phyloP scores from a whole-genome alignment of 2,888 invertebrate species.

The Adela reaumurella region DNA sequence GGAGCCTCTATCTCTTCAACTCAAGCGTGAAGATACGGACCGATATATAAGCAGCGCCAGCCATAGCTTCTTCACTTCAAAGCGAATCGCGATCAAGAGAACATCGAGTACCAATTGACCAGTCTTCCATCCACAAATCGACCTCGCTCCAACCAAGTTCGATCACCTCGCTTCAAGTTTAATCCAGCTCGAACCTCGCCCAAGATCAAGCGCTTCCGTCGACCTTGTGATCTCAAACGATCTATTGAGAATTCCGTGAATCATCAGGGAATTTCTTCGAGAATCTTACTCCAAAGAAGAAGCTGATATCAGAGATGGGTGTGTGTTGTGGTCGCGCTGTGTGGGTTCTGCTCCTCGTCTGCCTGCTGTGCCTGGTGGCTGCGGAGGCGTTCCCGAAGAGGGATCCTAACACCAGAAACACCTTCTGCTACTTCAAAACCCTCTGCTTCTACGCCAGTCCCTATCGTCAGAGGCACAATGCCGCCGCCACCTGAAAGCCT shows the following conservation, averaged over 20 bases:
- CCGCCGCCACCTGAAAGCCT: not conserved
- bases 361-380: not conserved
- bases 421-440: not conserved
- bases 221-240: no score
- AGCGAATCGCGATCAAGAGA: not conserved
- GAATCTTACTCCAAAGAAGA: no score
- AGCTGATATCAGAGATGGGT: no score
- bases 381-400: not conserved
- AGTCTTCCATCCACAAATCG: no score
- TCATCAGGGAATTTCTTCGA: no score
- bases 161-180: no score
- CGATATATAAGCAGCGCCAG: not conserved
- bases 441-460: not conserved
- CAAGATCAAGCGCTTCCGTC: no score
- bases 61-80: not conserved
- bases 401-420: not conserved
- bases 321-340: not conserved
- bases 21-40: not conserved
- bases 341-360: not conserved
- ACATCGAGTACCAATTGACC: not conserved
- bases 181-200: no score
- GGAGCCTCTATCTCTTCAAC: not conserved
- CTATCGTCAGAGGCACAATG: not conserved
- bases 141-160: no score
- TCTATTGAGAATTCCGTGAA: no score